Base-by-base conservation (phyloP, 2,113 vertebrate species). In the Perccottus glenii region DNA sequence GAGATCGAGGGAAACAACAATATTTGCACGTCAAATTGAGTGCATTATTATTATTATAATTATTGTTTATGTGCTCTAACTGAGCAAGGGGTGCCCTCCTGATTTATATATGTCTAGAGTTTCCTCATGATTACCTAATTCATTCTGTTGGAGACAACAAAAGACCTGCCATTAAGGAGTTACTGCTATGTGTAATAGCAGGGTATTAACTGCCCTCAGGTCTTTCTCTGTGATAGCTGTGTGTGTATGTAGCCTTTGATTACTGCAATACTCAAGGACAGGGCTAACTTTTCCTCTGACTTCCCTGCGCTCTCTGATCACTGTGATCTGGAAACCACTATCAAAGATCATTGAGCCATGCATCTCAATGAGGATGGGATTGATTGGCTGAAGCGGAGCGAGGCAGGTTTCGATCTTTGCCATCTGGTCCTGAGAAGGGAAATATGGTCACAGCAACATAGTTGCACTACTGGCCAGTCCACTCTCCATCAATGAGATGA, bases 331-430 rank as follows among this genome's bases (percentile, higher is more conserved):
- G 82, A 82, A 84, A 75, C 85, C 80, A 61, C 83, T 82, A 85
- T 81, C 82, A 85, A 73, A 86, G 80, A 86, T 85, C 87, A 88
- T 87, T 83, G 90, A 89, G 74, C 85, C 83, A 84, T 88, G 87
- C 85, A 91, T 91, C 83, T 85, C 81, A 90, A 91, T 91, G 88
- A 91, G 88, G 65, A 48, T 57, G 72, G 77, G 85, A 91, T 89
- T 90, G 90, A 91, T 91, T 87, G 83, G 76, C 42, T 57, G 73
- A 65, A 78, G 71, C 64, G 6, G 73, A 75, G 87, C 56, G 1
- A 83, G 84, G 82, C 85, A 89, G 86, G 71, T 63, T 89, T 90
- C 82, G 85, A 90, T 91, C 87, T 85, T 78, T 77, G 87, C 86
- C 86, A 88, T 65, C 53, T n/a, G 73, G 83, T 64, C 77, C 75